phyloP scores from a whole-genome alignment of 1,140 invertebrate species.

The Drosophila arawakana region DNA sequence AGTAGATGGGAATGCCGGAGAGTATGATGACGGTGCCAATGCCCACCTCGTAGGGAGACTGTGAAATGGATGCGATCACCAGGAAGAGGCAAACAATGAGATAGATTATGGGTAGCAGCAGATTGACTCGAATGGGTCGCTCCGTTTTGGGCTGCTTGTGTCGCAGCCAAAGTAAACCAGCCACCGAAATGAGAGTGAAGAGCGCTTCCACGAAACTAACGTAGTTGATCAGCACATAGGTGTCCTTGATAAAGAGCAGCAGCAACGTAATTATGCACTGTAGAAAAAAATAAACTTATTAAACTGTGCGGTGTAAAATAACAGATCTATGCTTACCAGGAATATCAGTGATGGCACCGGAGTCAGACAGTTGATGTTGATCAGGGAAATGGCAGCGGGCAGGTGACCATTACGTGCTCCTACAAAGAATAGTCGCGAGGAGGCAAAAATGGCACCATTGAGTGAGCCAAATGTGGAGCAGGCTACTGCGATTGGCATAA shows the following conservation, averaged over 20 bases:
- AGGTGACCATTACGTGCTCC: conserved; percentile 96
- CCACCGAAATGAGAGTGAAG: conserved; percentile 95
- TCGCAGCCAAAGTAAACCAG: conserved; percentile 94
- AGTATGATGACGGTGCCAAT: conserved; percentile 93
- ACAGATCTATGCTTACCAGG: conserved; percentile 88
- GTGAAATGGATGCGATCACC: conserved; percentile 92
- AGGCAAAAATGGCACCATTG: conserved; percentile 95
- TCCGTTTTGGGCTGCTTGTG: conserved; percentile 89
- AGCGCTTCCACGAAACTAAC: conserved; percentile 96
- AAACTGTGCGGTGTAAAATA: background rate
- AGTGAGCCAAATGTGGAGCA: conserved; percentile 94
- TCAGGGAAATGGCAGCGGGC: conserved; percentile 93
- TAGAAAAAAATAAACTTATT: conserved; percentile 67
- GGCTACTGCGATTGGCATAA: conserved; percentile 95
- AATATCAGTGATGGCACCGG: conserved; percentile 96
- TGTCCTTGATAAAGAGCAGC: conserved; percentile 92
- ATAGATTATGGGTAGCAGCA: conserved; percentile 92
- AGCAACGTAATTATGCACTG: conserved; percentile 92
- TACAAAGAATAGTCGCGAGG: conserved; percentile 94
- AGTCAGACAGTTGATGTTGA: conserved; percentile 93
- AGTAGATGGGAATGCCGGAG: conserved; percentile 94
- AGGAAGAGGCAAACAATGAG: conserved; percentile 94
- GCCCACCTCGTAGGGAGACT: conserved; percentile 91
- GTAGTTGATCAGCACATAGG: conserved; percentile 97
- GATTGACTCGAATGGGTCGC: conserved; percentile 89